Percentiles rank a stretch among this genome's conserved stretches.
Conservation (phyloP, 2,888 invertebrate species). For the Machimus rusticus region DNA sequence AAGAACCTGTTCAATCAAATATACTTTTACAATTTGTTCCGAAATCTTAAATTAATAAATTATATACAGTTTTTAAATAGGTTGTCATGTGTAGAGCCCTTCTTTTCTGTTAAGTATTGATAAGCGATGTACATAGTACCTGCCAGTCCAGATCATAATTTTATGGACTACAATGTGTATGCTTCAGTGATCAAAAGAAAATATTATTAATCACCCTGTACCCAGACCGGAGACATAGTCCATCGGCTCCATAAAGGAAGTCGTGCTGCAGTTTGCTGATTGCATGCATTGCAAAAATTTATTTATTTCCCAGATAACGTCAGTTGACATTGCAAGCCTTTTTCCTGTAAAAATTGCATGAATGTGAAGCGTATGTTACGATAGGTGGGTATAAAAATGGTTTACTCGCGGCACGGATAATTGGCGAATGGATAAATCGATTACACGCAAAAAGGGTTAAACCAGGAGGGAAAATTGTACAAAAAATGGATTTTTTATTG, state of each 20-base stretch:
- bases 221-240: background rate
- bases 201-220: background rate
- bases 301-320: background rate
- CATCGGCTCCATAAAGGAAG: background rate
- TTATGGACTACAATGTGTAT: background rate
- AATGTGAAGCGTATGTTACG: background rate
- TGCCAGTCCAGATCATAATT: background rate
- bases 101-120: background rate
- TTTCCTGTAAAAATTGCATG: slow-evolving; percentile 7
- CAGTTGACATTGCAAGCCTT: background rate
- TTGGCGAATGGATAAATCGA: background rate
- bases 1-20: background rate
- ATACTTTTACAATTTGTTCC: background rate
- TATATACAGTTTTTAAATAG: background rate
- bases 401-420: background rate
- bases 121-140: background rate
- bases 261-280: background rate
- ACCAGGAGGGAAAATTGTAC: background rate
- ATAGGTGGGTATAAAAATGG: background rate
- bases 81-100: background rate
- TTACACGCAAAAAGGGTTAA: background rate
- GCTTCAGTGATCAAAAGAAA: background rate
- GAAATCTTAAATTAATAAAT: background rate
- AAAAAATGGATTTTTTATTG: background rate
- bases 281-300: background rate